A percentile compares a stretch with the other conserved stretches of the same genome.
Evolutionary conservation across 2,113 vertebrate genomes (phyloP).

Genomic region (Bos taurus): ARS-UCD2.0 NC_037349.1:7074501-7075000

Average conservation of each 20-base stretch:
- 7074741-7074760: background rate
- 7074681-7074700: background rate
- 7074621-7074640: background rate
- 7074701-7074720: background rate
- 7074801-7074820: background rate
- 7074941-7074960: background rate
- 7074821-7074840: background rate
- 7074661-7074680: background rate
- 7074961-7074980: background rate
- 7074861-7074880: background rate
- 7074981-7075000: background rate
- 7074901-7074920: background rate
- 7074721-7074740: background rate
- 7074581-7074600: background rate
- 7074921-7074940: background rate
- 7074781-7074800: background rate
- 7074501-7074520: background rate
- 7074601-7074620: background rate
- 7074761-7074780: background rate
- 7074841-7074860: background rate
- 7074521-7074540: background rate
- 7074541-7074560: background rate
- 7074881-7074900: background rate
- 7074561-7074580: background rate
- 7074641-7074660: background rate